A percentile compares a stretch with the other conserved stretches of the same genome.
Evolutionary conservation across 2,797 vertebrate species (phyloP).

Genomic region (Champsocephalus gunnari): DNA sequence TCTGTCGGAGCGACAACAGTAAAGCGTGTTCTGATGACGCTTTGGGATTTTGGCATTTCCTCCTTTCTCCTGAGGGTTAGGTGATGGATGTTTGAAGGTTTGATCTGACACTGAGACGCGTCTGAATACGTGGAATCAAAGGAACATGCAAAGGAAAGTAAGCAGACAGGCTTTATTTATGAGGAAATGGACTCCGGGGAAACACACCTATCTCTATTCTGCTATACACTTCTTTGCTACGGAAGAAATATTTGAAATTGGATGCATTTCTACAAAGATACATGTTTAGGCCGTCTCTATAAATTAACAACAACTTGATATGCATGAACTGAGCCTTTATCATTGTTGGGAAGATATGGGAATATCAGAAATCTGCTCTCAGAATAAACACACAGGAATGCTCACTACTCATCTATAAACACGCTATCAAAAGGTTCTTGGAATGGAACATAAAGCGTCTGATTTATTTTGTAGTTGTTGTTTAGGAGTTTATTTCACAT

Average conservation of each 20-base stretch:
- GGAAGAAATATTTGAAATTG: conserved; percentile 32
- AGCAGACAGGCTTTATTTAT: conserved; percentile 64
- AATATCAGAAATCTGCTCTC: conserved; percentile 17
- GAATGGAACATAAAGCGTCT: not conserved
- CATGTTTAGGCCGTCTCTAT: conserved; percentile 21
- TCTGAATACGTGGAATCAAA: conserved; percentile 71
- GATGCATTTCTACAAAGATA: conserved; percentile 30
- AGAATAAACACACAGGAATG: not conserved
- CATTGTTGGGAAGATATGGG: not conserved
- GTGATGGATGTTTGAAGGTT: conserved; percentile 73
- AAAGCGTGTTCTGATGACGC: conserved; percentile 53
- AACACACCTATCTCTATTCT: conserved; percentile 46
- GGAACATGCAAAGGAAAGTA: conserved; percentile 52
- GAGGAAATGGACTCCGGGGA: conserved; percentile 51
- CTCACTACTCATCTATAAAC: not conserved
- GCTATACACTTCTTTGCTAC: conserved; percentile 8
- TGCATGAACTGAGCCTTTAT: conserved; percentile 2
- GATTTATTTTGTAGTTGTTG: not conserved
- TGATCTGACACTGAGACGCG: conserved; percentile 73
- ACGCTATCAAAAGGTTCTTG: not conserved
- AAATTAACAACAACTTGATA: conserved; percentile 25
- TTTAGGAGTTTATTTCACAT: no score
- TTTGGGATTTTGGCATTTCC: conserved; percentile 61
- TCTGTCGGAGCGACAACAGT: conserved; percentile 51
- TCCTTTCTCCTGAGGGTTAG: conserved; percentile 62